These are phyloP conservation scores for Tetrapedia diversipes DNA, from an alignment of 2,888 invertebrate species.

Conservation along the genomic window DNA sequence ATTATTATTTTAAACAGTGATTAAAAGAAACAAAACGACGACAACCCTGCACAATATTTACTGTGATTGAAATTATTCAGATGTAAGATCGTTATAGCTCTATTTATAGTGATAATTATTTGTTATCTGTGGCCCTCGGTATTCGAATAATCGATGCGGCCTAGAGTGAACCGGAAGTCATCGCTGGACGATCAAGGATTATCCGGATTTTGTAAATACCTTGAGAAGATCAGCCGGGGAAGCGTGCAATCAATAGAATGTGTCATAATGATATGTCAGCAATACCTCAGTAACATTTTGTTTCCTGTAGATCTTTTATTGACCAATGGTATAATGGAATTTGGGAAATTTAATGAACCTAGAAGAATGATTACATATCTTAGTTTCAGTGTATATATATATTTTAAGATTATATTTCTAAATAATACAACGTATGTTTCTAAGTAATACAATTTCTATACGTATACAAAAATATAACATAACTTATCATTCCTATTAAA, in stretches of 20 bases:
- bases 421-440: background rate
- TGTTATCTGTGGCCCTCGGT: conserved; percentile 22
- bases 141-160: conserved; percentile 32
- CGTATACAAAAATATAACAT: background rate
- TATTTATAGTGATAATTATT: conserved; percentile 25
- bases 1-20: conserved; percentile 10
- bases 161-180: conserved; percentile 24
- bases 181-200: conserved; percentile 10
- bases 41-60: conserved; percentile 35
- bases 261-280: conserved; percentile 5
- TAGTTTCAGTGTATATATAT: background rate
- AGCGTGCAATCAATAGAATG: conserved; percentile 41
- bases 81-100: conserved; percentile 29
- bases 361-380: background rate
- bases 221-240: conserved; percentile 42
- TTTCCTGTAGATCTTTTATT: conserved; percentile 32
- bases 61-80: conserved; percentile 38
- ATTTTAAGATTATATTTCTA: background rate
- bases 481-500: background rate
- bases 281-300: conserved; percentile 25
- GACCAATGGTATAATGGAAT: conserved; percentile 5
- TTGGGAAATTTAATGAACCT: background rate
- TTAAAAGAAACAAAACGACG: background rate
- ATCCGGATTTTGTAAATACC: conserved; percentile 27
- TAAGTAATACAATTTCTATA: background rate